Percentiles rank a stretch among this genome's conserved stretches.
Evolutionary conservation across 2,888 invertebrate genomes (phyloP).

Genomic region (Pseudanteris insignis): DNA sequence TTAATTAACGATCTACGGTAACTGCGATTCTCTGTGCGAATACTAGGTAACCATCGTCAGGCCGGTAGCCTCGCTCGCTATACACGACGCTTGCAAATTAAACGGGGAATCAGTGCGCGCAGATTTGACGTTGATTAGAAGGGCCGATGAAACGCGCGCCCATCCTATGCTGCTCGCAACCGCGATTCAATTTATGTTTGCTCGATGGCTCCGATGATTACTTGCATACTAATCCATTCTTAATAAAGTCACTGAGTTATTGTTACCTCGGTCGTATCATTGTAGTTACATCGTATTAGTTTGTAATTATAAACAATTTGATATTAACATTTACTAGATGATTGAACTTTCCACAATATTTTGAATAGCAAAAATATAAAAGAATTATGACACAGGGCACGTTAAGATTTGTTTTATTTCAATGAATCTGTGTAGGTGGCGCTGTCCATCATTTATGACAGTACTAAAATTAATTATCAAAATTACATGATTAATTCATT

Average conservation of each 20-base stretch:
- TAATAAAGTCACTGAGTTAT: slow-evolving; percentile 1
- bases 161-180: slow-evolving; percentile 36
- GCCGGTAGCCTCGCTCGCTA: slow-evolving; percentile 45
- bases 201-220: slow-evolving; percentile 18
- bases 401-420: no score
- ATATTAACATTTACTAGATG: no score
- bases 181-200: slow-evolving; percentile 19
- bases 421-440: no score
- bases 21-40: slow-evolving; percentile 51
- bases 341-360: no score
- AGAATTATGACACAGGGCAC: no score
- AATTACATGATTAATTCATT: no score
- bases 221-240: slow-evolving; percentile 23
- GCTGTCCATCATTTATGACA: no score
- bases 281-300: no score
- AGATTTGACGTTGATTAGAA: slow-evolving; percentile 53
- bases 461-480: no score
- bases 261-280: not conserved
- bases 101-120: slow-evolving; percentile 56
- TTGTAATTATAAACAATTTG: no score
- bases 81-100: slow-evolving; percentile 51
- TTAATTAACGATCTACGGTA: slow-evolving; percentile 61
- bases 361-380: no score
- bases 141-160: slow-evolving; percentile 50
- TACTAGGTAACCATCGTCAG: slow-evolving; percentile 47